A percentile compares a stretch with the other conserved stretches of the same genome.
phyloP scores from a whole-genome alignment of 2,888 invertebrate species.

The Pollenia angustigena region DNA sequence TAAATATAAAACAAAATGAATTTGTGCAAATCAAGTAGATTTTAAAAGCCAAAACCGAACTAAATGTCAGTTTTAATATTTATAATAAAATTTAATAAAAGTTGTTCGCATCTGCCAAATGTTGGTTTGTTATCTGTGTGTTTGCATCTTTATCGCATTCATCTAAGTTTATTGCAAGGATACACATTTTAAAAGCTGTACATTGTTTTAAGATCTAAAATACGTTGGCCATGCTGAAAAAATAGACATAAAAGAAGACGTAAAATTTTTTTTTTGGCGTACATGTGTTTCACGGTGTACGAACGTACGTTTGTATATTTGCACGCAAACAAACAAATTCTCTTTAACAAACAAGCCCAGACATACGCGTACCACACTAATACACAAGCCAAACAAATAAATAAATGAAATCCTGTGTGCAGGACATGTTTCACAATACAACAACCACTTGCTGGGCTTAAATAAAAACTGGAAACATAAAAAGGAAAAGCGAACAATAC shows the following conservation, averaged over 20 bases:
- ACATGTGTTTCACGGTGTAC: background rate
- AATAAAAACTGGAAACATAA: slow-evolving; percentile 20
- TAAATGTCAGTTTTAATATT: slow-evolving; percentile 7
- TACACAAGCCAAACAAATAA: slow-evolving; percentile 41
- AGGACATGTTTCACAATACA: slow-evolving; percentile 43
- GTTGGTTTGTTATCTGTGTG: background rate
- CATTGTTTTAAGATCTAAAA: slow-evolving; percentile 40
- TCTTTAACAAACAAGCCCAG: background rate
- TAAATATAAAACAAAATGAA: background rate
- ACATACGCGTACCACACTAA: slow-evolving; percentile 1
- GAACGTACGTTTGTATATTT: background rate
- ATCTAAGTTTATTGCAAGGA: slow-evolving; percentile 17
- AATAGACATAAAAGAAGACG: slow-evolving; percentile 9
- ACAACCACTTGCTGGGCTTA: slow-evolving; percentile 35
- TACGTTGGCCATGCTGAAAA: slow-evolving; percentile 16
- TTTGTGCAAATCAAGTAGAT: background rate
- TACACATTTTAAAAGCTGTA: slow-evolving; percentile 28
- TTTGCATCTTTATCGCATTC: slow-evolving; percentile 1
- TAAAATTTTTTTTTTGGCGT: slow-evolving; percentile 9
- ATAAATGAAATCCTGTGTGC: slow-evolving; percentile 59
- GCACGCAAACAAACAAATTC: background rate
- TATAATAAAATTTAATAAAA: slow-evolving; percentile 13
- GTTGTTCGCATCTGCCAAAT: slow-evolving; percentile 5
- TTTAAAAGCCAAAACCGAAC: background rate
- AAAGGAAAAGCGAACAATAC: slow-evolving; percentile 6